Evolutionary conservation across 2,888 invertebrate genomes (phyloP), one percentile per base, ranked within the genome.

Genomic region (Tupiocoris notatus): DNA sequence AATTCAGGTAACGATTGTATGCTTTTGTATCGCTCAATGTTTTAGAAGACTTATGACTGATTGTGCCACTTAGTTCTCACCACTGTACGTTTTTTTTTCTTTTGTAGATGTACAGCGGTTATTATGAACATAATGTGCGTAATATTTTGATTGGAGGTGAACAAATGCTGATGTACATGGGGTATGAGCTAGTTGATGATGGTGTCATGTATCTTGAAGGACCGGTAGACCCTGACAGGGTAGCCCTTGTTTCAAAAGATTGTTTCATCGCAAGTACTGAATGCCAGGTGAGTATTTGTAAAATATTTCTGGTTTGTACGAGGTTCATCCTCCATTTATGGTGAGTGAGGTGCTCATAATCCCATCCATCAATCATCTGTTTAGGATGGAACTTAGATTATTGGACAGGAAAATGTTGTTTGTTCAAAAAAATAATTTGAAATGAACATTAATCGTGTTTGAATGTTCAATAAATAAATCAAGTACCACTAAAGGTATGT

Each of bases 251-350:
- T 1, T 93, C 93, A 0, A 87, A 92, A 73, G 95, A 95, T 84
- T 93, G 94, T 17, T 88, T 95, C 81, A 89, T 93, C 24, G 95
- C 95, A 20, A 91, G 91, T 83, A 92, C 93, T 62, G 95, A 95
- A 85, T 94, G 94, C 82, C 91, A 94, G 88, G 92, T 92, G 77
- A 64, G 67, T 56, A 21, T 7, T 39, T 39, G 39, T 39, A 7
- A 39, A n/a, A n/a, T n/a, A n/a, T n/a, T n/a, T n/a, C n/a, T n/a
- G n/a, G n/a, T n/a, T n/a, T n/a, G n/a, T n/a, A n/a, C n/a, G n/a
- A n/a, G n/a, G n/a, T n/a, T n/a, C n/a, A n/a, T n/a, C n/a, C n/a
- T n/a, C n/a, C n/a, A n/a, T n/a, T n/a, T n/a, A n/a, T n/a, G n/a
- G 16, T 54, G 54, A 54, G 16, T 54, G 54, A 54, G 7, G 7